Evolutionary conservation across 2,888 invertebrate genomes (phyloP), one percentile per base, ranked within the genome.

Genomic region (Odontocolon sp.): DNA sequence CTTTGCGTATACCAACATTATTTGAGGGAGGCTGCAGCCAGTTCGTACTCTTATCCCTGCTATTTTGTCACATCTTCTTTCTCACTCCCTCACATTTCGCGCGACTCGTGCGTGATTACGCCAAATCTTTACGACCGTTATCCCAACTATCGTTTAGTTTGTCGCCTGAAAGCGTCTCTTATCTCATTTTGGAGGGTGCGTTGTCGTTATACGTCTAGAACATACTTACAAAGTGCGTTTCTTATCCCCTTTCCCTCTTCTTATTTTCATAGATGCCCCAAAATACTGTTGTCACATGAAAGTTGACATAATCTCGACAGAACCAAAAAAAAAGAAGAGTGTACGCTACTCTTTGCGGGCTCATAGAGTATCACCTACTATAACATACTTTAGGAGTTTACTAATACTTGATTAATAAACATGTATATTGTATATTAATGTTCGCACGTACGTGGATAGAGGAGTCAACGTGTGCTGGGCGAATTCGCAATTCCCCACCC

Each of bases 111-210:
- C 73, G 77, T 77, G 77, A 77, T 77, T 77, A 71, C 78, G 64
- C 73, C 77, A 74, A 74, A 72, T 73, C 69, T 74, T 73, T 72
- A 73, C 69, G 69, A 63, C 73, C 73, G 68, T 72, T 77, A 74
- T 77, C 73, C 76, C 76, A 76, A n/a, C 71, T 76, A 76, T 71
- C 76, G 76, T 76, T 76, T 76, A 76, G 47, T 61, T 67, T 61
- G 59, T 56, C 71, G 71, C 71, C 61, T 71, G 71, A 67, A 71
- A 71, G 71, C 76, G 77, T 77, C 72, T 69, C 72, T 69, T 61
- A 72, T 72, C 77, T 77, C 72, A 64, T 77, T 72, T 52, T 68
- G 68, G 52, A 72, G 68, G 68, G 57, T n/a, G n/a, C n/a, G n/a
- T n/a, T n/a, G n/a, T n/a, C n/a, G n/a, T n/a, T n/a, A n/a, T n/a